Conservation (phyloP, 2,113 vertebrate species). For the Leptodactylus fuscus region DNA sequence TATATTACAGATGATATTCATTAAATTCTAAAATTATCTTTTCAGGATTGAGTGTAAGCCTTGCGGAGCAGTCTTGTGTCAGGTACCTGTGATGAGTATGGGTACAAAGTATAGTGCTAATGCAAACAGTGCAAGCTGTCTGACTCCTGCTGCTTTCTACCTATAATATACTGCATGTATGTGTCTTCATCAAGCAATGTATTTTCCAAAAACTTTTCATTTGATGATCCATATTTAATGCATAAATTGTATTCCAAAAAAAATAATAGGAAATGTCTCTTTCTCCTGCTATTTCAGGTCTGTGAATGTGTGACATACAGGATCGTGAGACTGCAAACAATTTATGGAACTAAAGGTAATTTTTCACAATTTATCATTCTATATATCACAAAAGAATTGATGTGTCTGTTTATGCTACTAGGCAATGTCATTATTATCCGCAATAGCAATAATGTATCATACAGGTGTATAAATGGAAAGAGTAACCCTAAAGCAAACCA, state of each 20-base stretch:
- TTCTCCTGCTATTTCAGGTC: neutral
- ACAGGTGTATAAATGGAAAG: neutral
- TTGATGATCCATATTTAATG: neutral
- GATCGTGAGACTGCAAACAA: neutral
- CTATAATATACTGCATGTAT: neutral
- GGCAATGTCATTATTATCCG: neutral
- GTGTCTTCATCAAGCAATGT: neutral
- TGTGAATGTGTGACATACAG: neutral
- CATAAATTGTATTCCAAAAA: neutral
- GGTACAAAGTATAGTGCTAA: constrained; percentile 37
- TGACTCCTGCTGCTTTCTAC: neutral
- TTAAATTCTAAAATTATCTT: too few species aligned
- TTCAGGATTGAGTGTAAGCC: too few species aligned
- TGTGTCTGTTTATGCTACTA: too few species aligned
- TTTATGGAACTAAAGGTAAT: neutral
- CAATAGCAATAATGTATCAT: neutral
- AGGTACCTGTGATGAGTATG: neutral
- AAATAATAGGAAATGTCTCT: too few species aligned
- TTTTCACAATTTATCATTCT: neutral
- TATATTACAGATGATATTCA: too few species aligned
- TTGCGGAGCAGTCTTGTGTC: neutral
- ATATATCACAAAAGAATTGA: neutral
- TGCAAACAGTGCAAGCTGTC: constrained; percentile 8
- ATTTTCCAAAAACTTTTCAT: neutral
- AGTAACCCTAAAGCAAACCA: neutral